These are phyloP conservation scores for Cydia splendana DNA, from an alignment of 1,140 invertebrate genomes.

Conservation along the genomic window DNA sequence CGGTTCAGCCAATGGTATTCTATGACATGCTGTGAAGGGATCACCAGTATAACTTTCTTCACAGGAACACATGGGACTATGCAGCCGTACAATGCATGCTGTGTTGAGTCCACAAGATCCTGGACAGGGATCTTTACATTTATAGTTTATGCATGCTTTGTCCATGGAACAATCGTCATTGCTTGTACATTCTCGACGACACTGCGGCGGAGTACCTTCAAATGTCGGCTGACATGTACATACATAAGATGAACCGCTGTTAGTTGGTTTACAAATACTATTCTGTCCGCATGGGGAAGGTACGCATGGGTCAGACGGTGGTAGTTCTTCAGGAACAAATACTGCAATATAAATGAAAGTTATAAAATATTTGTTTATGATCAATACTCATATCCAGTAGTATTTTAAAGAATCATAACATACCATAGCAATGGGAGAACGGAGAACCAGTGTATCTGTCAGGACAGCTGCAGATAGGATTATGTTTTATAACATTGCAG, in stretches of 20 bases:
- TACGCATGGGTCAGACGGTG: constrained; percentile 83
- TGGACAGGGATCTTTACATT: constrained; percentile 86
- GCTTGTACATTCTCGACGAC: constrained; percentile 86
- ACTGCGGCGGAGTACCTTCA: constrained; percentile 85
- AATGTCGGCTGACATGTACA: constrained; percentile 85
- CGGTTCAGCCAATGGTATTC: constrained; percentile 53
- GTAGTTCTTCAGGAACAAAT: constrained; percentile 63
- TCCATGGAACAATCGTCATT: constrained; percentile 86
- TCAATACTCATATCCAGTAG: neutral
- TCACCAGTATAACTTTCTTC: constrained; percentile 77
- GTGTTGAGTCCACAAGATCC: constrained; percentile 85
- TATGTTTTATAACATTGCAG: constrained; percentile 88
- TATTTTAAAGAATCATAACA: constrained; percentile 54
- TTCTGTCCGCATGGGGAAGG: constrained; percentile 87
- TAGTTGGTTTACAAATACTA: constrained; percentile 82
- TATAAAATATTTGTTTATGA: constrained; percentile 24
- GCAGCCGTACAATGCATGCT: constrained; percentile 85
- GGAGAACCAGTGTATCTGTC: constrained; percentile 87
- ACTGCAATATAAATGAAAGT: constrained; percentile 43
- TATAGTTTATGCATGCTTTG: constrained; percentile 85
- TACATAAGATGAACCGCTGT: constrained; percentile 81
- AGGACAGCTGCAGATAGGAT: constrained; percentile 87
- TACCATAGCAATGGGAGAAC: constrained; percentile 84
- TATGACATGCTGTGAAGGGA: constrained; percentile 69
- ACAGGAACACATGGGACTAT: constrained; percentile 88